Base-by-base conservation (phyloP, 2,888 invertebrate genomes). In the Andricus quercusramuli region DNA sequence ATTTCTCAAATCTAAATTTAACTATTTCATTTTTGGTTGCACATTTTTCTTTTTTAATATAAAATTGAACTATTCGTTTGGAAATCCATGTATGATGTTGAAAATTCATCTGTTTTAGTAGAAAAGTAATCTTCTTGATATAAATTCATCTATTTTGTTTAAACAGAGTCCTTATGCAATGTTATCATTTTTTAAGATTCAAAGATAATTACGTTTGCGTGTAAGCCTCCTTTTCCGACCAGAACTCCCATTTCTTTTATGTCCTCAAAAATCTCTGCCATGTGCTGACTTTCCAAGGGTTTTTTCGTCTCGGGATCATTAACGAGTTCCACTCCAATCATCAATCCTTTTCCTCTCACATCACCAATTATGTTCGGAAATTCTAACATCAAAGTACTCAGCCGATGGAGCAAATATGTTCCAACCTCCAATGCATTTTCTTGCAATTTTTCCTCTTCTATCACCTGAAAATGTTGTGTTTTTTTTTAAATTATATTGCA, bases 261-360 rank as follows among this genome's bases (percentile, higher is more conserved):
- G 29, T 94, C 94, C 90, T 99, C 99, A 94, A 96, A 96, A 80
- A 99, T 96, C 68, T 95, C 94, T 4, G 94, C 91, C 74, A 97
- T 94, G 83, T 95, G 95, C 1, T 94, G 94, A 0, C 93, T 90
- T 20, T 94, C 93, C 77, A 99, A 92, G 0, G 98, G 96, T 1
- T 94, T 93, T 82, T 94, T 95, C 0, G 95, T 95, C 68, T 95
- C 95, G 22, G 95, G 94, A 89, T 95, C 94, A 20, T 94, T 93
- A 0, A 98, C 97, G 83, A 99, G 93, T 93, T 99, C 99, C 0
- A 99, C 93, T 0, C 98, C 99, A 85, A 99, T 95, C 99, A 99
- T 99, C 20, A 99, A 93, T 0, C 99, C 99, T 93, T 98, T 99
- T 1, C 99, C 99, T 80, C 99, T 94, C 0, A 99, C 98, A 93